Conservation (phyloP, 2,888 invertebrate species). For the Chloroclysta siterata region DNA sequence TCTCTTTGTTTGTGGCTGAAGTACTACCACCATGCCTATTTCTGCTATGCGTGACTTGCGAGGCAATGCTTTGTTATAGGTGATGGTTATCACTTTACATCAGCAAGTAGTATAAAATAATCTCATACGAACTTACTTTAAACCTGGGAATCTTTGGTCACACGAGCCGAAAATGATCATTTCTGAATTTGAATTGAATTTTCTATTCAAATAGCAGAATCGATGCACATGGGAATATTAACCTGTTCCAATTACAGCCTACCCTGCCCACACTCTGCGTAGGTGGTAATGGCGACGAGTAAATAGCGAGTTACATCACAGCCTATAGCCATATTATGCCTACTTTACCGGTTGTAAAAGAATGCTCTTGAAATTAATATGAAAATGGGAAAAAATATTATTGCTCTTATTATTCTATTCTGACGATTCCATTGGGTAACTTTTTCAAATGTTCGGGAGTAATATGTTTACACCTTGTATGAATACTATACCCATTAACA, state of each 20-base stretch:
- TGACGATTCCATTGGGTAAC: too few species aligned
- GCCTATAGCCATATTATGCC: not conserved
- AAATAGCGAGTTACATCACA: slow-evolving; percentile 10
- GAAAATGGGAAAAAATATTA: too few species aligned
- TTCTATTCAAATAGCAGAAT: not conserved
- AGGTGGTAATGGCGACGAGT: slow-evolving; percentile 2
- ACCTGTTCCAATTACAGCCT: slow-evolving; percentile 2
- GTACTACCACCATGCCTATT: too few species aligned
- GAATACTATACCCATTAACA: not conserved
- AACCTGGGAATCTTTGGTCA: too few species aligned
- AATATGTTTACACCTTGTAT: not conserved
- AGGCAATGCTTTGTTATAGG: not conserved
- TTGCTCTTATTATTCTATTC: too few species aligned
- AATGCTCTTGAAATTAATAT: not conserved
- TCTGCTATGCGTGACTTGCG: not conserved
- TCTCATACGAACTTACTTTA: too few species aligned
- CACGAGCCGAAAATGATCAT: not conserved
- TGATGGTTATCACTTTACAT: too few species aligned
- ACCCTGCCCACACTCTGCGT: slow-evolving; percentile 10
- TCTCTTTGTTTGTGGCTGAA: too few species aligned
- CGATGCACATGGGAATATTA: slow-evolving; percentile 3
- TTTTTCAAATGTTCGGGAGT: too few species aligned
- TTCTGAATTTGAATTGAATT: not conserved
- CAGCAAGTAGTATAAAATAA: too few species aligned
- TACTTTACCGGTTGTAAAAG: not conserved